Evolutionary conservation across 1,140 invertebrate genomes (phyloP).

Genomic region (Lordiphosa mommai): DNA sequence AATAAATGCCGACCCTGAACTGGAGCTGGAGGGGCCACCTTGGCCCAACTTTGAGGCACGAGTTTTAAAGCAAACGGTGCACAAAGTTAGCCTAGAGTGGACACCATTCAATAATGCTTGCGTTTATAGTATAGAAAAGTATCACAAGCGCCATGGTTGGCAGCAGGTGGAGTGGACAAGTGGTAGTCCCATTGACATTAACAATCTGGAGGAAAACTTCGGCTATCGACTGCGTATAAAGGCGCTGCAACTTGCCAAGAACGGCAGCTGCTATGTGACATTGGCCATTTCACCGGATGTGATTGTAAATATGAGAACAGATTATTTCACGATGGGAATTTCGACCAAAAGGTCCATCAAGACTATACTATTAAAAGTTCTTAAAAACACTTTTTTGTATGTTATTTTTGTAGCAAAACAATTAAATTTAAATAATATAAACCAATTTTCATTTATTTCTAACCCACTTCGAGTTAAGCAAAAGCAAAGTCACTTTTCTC

Average conservation of each 20-base stretch:
- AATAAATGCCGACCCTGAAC: not conserved
- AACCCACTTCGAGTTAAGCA: no score
- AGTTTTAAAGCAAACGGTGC: constrained; percentile 40
- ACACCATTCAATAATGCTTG: constrained; percentile 13
- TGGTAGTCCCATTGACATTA: constrained; percentile 25
- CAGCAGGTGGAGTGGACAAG: constrained; percentile 55
- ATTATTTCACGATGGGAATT: not conserved
- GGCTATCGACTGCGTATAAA: constrained; percentile 59
- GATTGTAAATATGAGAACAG: constrained; percentile 29
- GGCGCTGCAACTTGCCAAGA: constrained; percentile 27
- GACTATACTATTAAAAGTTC: no score
- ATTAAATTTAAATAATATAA: no score
- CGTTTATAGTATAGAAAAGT: constrained; percentile 63
- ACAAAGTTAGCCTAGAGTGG: constrained; percentile 57
- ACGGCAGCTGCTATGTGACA: constrained; percentile 26
- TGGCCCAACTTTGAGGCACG: constrained; percentile 45
- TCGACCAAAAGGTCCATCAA: no score
- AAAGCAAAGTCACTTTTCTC: no score
- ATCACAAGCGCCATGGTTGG: constrained; percentile 53
- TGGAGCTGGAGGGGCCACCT: not conserved
- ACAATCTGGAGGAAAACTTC: constrained; percentile 70
- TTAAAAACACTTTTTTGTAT: no score
- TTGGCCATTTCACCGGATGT: constrained; percentile 59
- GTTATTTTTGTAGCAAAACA: no score
- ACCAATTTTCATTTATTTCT: no score